A percentile compares a stretch with the other conserved stretches of the same genome.
Evolutionary conservation across 2,888 invertebrate species (phyloP).

Genomic region (Agrenia bidenticulata): DNA sequence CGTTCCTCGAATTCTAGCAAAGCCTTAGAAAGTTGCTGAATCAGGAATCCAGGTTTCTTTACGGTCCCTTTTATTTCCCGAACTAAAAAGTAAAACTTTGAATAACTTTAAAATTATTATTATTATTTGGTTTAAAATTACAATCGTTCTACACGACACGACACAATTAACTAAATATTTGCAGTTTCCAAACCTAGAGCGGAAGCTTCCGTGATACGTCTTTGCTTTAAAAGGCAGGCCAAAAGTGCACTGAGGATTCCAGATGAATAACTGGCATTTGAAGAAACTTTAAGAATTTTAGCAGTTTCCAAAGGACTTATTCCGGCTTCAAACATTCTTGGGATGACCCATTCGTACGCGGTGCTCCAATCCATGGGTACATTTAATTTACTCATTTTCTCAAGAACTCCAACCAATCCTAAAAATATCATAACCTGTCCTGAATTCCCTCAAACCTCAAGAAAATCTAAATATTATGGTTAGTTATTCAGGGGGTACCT

Average conservation of each 20-base stretch:
- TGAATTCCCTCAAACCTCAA: too few species aligned
- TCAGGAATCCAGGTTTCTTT: constrained; percentile 15
- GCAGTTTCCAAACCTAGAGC: constrained; percentile 7
- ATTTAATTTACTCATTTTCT: constrained; percentile 26
- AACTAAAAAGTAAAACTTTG: constrained; percentile 28
- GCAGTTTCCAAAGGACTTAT: constrained; percentile 20
- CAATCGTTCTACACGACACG: too few species aligned
- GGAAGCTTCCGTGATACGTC: constrained; percentile 23
- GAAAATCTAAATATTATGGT: too few species aligned
- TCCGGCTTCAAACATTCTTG: constrained; percentile 19
- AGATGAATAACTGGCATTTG: constrained; percentile 30
- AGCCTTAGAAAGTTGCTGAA: constrained; percentile 17
- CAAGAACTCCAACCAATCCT: constrained; percentile 23
- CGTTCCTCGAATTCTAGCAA: background rate
- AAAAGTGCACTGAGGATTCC: constrained; percentile 34
- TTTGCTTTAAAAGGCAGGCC: constrained; percentile 28
- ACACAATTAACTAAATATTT: too few species aligned
- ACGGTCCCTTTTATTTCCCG: constrained; percentile 22
- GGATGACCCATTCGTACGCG: constrained; percentile 34
- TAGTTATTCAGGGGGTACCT: constrained; percentile 15
- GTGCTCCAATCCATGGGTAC: constrained; percentile 38
- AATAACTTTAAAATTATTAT: too few species aligned
- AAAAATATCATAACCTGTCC: too few species aligned
- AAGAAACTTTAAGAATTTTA: constrained; percentile 23
- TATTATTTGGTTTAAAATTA: too few species aligned